Evolutionary conservation across 30 jellyfish, hydroid and myxozoan species (phyloP).

Genomic region (Aurelia coerulea): DNA sequence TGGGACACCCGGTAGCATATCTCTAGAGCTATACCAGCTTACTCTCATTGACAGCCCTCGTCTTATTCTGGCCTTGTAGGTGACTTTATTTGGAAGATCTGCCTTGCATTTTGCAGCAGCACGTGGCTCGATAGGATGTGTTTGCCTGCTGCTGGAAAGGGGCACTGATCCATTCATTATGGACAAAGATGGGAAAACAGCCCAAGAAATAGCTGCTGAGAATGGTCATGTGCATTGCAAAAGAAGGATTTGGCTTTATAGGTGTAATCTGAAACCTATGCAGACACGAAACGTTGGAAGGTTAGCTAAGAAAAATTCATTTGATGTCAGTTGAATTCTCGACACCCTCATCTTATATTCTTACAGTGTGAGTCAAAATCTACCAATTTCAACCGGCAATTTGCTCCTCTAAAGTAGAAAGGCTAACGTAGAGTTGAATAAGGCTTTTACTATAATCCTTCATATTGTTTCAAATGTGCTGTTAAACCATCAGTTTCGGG

Average conservation of each 20-base stretch:
- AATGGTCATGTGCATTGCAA: slow-evolving; percentile 58
- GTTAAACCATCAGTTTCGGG: too few relatives aligned
- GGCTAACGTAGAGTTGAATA: too few relatives aligned
- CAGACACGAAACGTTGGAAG: background rate
- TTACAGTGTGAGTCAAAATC: too few relatives aligned
- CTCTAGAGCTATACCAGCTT: too few relatives aligned
- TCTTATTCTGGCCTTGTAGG: background rate
- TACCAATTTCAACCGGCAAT: too few relatives aligned
- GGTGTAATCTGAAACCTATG: slow-evolving; percentile 52
- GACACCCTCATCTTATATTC: too few relatives aligned
- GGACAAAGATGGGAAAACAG: slow-evolving; percentile 58
- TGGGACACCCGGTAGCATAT: too few relatives aligned
- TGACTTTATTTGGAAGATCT: slow-evolving; percentile 51
- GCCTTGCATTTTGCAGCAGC: slow-evolving; percentile 70
- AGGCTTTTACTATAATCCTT: too few relatives aligned
- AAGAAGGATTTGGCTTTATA: slow-evolving; percentile 60
- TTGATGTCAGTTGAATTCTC: background rate
- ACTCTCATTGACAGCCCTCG: too few relatives aligned
- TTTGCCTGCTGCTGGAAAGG: slow-evolving; percentile 46
- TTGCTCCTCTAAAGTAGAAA: too few relatives aligned
- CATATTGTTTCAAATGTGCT: too few relatives aligned
- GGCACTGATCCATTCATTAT: slow-evolving; percentile 37
- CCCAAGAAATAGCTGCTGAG: slow-evolving; percentile 59
- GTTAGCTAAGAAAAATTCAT: background rate
- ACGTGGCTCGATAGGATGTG: slow-evolving; percentile 67